Percentiles rank a stretch among this genome's conserved stretches.
Evolutionary conservation across 2,888 invertebrate species (phyloP).

Genomic region (Tachina fera): DNA sequence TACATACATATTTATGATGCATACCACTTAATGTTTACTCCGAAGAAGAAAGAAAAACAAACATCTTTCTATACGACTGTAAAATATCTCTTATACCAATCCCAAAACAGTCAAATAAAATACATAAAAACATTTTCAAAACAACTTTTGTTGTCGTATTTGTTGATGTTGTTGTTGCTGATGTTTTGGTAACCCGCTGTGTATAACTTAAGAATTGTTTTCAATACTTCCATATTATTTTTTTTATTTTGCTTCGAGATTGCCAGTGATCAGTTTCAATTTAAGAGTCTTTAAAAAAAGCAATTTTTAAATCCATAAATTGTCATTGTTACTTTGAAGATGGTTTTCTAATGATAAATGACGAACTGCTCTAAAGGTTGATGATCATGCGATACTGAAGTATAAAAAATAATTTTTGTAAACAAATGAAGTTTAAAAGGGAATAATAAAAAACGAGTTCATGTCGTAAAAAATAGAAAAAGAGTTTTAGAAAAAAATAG

Average conservation of each 20-base stretch:
- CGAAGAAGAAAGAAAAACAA: too few relatives aligned
- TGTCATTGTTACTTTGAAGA: conserved; percentile 57
- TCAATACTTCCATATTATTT: conserved; percentile 17
- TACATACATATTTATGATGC: too few relatives aligned
- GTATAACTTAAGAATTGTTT: conserved; percentile 27
- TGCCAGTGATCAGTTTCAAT: background rate
- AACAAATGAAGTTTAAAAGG: conserved; percentile 58
- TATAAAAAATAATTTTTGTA: conserved; percentile 45
- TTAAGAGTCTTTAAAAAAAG: background rate
- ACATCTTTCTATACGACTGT: too few relatives aligned
- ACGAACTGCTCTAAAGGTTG: background rate
- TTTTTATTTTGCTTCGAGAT: conserved; percentile 14
- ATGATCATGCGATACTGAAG: conserved; percentile 23
- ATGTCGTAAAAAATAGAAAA: background rate
- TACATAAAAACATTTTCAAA: too few relatives aligned
- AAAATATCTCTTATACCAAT: background rate
- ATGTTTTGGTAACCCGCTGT: conserved; percentile 41
- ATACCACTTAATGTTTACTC: too few relatives aligned
- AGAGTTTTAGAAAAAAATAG: too few relatives aligned
- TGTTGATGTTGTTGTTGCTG: conserved; percentile 12
- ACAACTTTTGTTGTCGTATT: background rate
- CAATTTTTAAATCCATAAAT: conserved; percentile 45
- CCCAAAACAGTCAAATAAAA: background rate
- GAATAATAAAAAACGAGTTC: conserved; percentile 42
- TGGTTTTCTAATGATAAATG: conserved; percentile 57